phyloP scores from a whole-genome alignment of 2,888 invertebrate genomes.

The Temnothorax unifasciatus region DNA sequence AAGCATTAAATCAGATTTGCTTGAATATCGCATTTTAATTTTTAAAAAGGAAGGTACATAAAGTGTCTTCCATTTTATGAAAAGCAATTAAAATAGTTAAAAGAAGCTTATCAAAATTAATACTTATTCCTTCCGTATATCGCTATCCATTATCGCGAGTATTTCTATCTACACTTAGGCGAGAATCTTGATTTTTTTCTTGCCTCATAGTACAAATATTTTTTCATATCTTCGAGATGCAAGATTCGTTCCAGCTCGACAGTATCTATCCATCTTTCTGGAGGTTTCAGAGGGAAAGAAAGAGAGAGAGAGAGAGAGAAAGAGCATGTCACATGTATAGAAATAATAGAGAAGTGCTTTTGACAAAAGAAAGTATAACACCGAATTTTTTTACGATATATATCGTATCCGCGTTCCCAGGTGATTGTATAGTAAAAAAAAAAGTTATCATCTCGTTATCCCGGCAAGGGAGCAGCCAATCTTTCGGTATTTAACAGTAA shows the following conservation, averaged over 20 bases:
- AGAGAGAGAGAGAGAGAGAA: background rate
- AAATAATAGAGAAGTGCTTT: conserved; percentile 35
- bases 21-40: background rate
- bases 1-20: background rate
- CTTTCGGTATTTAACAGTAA: conserved; percentile 28
- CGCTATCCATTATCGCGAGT: background rate
- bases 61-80: background rate
- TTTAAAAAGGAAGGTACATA: background rate
- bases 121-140: background rate
- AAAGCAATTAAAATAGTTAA: background rate
- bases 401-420: conserved; percentile 14
- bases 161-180: background rate
- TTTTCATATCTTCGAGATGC: background rate
- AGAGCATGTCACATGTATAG: conserved; percentile 20
- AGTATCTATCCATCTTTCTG: conserved; percentile 3
- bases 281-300: background rate
- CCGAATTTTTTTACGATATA: conserved; percentile 45
- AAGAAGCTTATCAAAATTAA: background rate
- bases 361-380: conserved; percentile 47
- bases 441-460: conserved; percentile 29
- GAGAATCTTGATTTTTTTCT: conserved; percentile 1
- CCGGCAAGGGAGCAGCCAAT: conserved; percentile 11
- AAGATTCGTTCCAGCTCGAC: conserved; percentile 19
- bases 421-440: conserved; percentile 25
- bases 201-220: background rate